Percentiles rank a stretch among this genome's conserved stretches.
phyloP scores from a whole-genome alignment of 2,888 invertebrate species.

The Lagria hirta region DNA sequence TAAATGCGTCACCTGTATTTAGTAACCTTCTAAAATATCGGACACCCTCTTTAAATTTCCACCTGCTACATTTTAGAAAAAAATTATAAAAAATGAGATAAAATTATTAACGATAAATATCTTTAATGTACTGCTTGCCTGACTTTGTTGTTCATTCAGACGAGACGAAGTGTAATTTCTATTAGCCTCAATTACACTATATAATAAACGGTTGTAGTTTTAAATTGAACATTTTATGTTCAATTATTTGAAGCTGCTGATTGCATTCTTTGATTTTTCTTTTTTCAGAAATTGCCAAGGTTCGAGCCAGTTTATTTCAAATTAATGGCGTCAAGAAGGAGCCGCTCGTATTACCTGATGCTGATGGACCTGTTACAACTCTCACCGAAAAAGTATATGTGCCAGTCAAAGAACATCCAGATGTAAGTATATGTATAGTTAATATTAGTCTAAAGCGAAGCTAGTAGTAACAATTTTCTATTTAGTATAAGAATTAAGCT shows the following conservation, averaged over 20 bases:
- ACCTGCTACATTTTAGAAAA: too few species aligned
- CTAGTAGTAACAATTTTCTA: too few species aligned
- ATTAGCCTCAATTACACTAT: slow-evolving; percentile 34
- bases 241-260: slow-evolving; percentile 1
- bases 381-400: slow-evolving; percentile 99
- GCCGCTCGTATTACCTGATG: slow-evolving; percentile 86
- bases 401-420: slow-evolving; percentile 99
- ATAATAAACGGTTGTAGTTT: not conserved
- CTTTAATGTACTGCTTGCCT: too few species aligned
- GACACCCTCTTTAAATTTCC: too few species aligned
- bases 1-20: too few species aligned
- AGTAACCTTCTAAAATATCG: too few species aligned
- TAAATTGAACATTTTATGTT: slow-evolving; percentile 1
- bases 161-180: slow-evolving; percentile 32
- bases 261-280: slow-evolving; percentile 3
- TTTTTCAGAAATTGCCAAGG: slow-evolving; percentile 98
- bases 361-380: slow-evolving; percentile 87
- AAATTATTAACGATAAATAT: too few species aligned
- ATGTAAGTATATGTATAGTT: slow-evolving; percentile 96
- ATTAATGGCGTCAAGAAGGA: slow-evolving; percentile 97
- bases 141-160: slow-evolving; percentile 29
- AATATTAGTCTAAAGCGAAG: too few species aligned
- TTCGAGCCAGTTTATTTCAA: slow-evolving; percentile 96
- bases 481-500: too few species aligned
- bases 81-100: too few species aligned